Evolutionary conservation across 2,797 vertebrate species (phyloP).

Genomic region (Scyliorhinus canicula): DNA sequence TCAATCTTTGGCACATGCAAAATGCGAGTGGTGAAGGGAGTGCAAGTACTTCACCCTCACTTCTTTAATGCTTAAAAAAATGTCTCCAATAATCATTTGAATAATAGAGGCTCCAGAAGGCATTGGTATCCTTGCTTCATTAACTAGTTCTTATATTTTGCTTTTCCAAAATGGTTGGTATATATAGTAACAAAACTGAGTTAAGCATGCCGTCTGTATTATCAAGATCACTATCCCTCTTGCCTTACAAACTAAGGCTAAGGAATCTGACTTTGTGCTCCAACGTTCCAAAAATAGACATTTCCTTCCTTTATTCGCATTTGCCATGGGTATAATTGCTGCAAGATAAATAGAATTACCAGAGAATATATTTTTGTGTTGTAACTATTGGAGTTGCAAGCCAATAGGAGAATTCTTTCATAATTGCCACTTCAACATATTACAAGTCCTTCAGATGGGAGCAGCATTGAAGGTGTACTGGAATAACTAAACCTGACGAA

Average conservation of each 20-base stretch:
- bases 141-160: background rate
- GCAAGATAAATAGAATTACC: background rate
- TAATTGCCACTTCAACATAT: background rate
- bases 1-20: background rate
- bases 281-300: background rate
- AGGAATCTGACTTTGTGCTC: background rate
- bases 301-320: too few relatives aligned
- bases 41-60: background rate
- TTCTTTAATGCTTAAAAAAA: background rate
- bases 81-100: background rate
- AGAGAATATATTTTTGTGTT: background rate
- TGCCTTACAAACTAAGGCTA: background rate
- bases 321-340: background rate
- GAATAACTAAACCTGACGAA: too few relatives aligned
- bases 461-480: background rate
- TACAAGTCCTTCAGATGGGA: too few relatives aligned
- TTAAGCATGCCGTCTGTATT: background rate
- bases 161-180: background rate
- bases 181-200: background rate
- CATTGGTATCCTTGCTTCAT: background rate
- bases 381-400: background rate
- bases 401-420: background rate
- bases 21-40: background rate
- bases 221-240: background rate
- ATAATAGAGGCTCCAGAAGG: constrained; percentile 5